phyloP scores from a whole-genome alignment of 2,113 vertebrate genomes.

The Nerophis ophidion region DNA sequence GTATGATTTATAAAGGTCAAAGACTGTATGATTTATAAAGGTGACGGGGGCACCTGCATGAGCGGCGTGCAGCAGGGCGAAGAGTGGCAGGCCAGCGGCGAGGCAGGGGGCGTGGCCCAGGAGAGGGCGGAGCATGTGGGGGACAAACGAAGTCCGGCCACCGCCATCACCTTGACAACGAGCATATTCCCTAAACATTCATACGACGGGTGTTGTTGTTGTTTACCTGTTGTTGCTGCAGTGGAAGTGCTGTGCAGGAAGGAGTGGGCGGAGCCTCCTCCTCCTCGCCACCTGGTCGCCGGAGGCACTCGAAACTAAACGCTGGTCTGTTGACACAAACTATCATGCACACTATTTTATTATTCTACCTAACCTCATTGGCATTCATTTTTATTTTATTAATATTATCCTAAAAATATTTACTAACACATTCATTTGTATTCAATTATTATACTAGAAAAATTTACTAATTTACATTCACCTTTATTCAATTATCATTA shows the following conservation, averaged over 20 bases:
- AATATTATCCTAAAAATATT: too few relatives aligned
- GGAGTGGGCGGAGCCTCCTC: slow-evolving; percentile 71
- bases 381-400: too few relatives aligned
- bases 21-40: too few relatives aligned
- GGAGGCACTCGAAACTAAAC: slow-evolving; percentile 94
- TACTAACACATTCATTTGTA: too few relatives aligned
- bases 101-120: slow-evolving; percentile 90
- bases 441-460: too few relatives aligned
- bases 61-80: slow-evolving; percentile 82
- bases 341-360: not conserved
- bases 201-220: too few relatives aligned
- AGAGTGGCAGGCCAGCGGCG: slow-evolving; percentile 76
- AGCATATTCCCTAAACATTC: too few relatives aligned
- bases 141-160: slow-evolving; percentile 82
- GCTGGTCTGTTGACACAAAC: slow-evolving; percentile 73
- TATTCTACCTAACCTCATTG: too few relatives aligned
- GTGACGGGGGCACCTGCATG: slow-evolving; percentile 74
- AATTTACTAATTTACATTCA: too few relatives aligned
- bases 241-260: slow-evolving; percentile 81
- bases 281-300: slow-evolving; percentile 82
- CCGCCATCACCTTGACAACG: slow-evolving; percentile 83
- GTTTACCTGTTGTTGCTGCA: slow-evolving; percentile 91
- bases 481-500: too few relatives aligned
- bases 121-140: slow-evolving; percentile 84
- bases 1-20: too few relatives aligned